Conservation (phyloP, 2,888 invertebrate species). For the Drosophila imparisetae region DNA sequence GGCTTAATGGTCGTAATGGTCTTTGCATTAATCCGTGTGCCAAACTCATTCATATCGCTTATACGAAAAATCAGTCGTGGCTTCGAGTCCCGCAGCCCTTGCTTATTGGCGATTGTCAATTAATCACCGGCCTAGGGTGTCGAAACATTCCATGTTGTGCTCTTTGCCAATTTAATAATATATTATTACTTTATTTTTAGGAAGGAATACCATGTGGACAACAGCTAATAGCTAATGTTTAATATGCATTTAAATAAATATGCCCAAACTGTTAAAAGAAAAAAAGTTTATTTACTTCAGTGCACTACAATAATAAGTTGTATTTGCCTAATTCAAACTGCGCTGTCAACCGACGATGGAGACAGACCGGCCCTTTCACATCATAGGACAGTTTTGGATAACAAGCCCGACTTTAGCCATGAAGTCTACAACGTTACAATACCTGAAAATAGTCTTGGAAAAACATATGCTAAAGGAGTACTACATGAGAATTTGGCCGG, state of each 20-base stretch:
- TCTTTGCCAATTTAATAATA: background rate
- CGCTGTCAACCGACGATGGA: conserved; percentile 43
- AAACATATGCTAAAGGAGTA: conserved; percentile 91
- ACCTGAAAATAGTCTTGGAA: conserved; percentile 95
- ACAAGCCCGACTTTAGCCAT: conserved; percentile 87
- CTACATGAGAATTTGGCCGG: conserved; percentile 92
- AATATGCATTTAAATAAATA: conserved; percentile 78
- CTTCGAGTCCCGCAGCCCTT: too few species aligned
- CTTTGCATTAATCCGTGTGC: too few species aligned
- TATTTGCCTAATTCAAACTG: conserved; percentile 53
- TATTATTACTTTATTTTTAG: conserved; percentile 32
- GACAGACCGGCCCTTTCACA: conserved; percentile 8
- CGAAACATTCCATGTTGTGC: background rate
- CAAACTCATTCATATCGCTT: too few species aligned
- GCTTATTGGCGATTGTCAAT: too few species aligned
- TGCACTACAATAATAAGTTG: conserved; percentile 62
- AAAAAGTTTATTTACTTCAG: conserved; percentile 49
- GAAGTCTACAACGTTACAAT: conserved; percentile 94
- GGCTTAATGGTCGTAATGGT: too few species aligned
- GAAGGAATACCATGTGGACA: conserved; percentile 73
- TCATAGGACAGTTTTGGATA: conserved; percentile 30
- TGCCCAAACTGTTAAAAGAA: conserved; percentile 64
- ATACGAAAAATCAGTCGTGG: too few species aligned
- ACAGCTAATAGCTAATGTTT: conserved; percentile 56
- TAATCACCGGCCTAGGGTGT: background rate